Evolutionary conservation across 2,797 vertebrate species (phyloP), one percentile per base, ranked within the genome.

Genomic region (Anguilla pacifica): DNA sequence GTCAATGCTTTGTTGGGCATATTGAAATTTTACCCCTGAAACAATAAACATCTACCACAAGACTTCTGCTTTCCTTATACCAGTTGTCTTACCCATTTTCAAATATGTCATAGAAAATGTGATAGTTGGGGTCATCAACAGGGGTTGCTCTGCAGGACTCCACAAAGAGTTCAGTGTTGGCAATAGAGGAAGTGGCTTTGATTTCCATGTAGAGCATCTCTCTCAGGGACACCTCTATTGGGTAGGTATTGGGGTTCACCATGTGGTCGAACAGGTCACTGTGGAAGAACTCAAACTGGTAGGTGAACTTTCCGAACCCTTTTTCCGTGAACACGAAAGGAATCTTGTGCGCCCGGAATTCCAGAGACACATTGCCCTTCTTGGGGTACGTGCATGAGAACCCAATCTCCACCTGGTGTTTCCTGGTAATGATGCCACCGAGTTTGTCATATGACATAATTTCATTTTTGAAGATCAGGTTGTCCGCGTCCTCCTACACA

Each of bases 351-450:
- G 88, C 90, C 0, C 15, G 85, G 91, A 94, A 96, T 83, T 90
- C 11, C 89, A 89, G 64, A 0, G 90, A 88, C 87, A 95, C 89
- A 0, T 93, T 94, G 0, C 92, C 93, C 6, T 13, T 89, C 90
- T 95, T 96, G 70, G 94, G 88, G 85, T 95, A 96, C 88, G 91
- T 90, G 87, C 96, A 96, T 86, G 87, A 91, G 92, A 96, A 95
- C 67, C 88, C 84, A 0, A 95, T 86, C 64, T 94, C 93, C 85
- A 95, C 35, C 85, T 89, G 87, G 28, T 94, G 89, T 6, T 90
- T 92, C 90, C 95, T 93, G 91, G 93, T 94, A 90, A 96, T 93
- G 86, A 95, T 3, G 10, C 51, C 53, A 0, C 0, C 0, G 0
- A 0, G 0, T 15, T 92, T 86, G 1, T 94, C 89, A 0, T 89